Base-by-base conservation (phyloP, 1,140 invertebrate species). In the Rhyacophila brunnea region DNA sequence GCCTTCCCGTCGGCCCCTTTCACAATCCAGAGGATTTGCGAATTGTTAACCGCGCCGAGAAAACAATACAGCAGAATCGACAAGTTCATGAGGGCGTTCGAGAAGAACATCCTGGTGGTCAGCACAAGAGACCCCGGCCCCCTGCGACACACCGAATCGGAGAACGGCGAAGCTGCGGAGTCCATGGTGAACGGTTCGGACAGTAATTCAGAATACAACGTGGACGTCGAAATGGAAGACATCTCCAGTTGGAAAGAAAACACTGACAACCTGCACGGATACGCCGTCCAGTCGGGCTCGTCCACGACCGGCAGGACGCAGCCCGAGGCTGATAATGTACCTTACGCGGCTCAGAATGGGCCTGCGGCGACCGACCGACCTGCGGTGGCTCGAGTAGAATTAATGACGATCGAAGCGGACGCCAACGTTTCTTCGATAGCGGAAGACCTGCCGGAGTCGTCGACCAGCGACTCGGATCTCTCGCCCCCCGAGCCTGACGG, bases 31-130 rank as follows among this genome's bases (percentile, higher is more conserved):
- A 83, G 96, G 58, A 86, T 99, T 40, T 96, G 94, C 76, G 96
- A 99, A 75, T 78, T 99, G 2, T 77, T 99, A 0, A 92, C 90
- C 1, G 84, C 87, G 59, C 95, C 96, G 4, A 83, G 87, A n/a
- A 93, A 92, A 71, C 92, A 98, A 70, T 99, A 99, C 72, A 95
- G 91, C 68, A 82, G 93, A 56, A 91, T 93, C 44, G 96, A 98
- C 71, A 99, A 98, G 75, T 98, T 93, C 71, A 91, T 99, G 87
- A 79, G 95, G 48, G 96, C 94, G 0, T 83, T 96, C 28, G 93
- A 96, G 68, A 96, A 96, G 74, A 96, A 96, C 71, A 90, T 97
- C 60, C 75, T 96, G 65, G 95, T 98, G 47, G 94, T 98, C 4
- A 95, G 91, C 62, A 96, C 93, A n/a, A 86, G 93, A 35, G 94